Percentiles rank a stretch among this genome's conserved stretches.
Conservation (phyloP, 2,113 vertebrate genomes). For the Shinisaurus crocodilurus region DNA sequence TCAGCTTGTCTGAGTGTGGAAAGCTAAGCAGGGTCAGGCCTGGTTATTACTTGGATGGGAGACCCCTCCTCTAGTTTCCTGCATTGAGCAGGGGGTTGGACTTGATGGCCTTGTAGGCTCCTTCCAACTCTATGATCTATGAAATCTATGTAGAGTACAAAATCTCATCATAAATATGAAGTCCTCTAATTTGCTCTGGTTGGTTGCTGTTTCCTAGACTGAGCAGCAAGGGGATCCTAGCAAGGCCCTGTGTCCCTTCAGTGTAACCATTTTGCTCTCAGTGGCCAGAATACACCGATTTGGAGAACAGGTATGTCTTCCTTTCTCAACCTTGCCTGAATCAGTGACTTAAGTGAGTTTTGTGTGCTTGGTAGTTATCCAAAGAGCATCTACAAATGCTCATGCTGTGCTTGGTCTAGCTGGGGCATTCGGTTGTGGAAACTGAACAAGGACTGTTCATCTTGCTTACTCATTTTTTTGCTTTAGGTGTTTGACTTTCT, state of each 20-base stretch:
- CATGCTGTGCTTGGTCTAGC: conserved; percentile 5
- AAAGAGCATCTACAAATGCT: background rate
- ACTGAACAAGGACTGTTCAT: background rate
- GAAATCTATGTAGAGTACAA: too few species aligned
- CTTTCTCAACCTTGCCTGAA: background rate
- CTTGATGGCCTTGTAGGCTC: too few species aligned
- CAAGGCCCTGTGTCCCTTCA: conserved; percentile 88
- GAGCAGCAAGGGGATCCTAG: conserved; percentile 81
- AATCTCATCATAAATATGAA: conserved; percentile 1
- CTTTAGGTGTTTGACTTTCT: conserved; percentile 93
- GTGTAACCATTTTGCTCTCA: conserved; percentile 90
- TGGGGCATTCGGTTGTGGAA: background rate
- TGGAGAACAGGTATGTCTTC: conserved; percentile 87
- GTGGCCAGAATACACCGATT: conserved; percentile 91
- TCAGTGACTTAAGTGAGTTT: background rate
- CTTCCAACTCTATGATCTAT: too few species aligned
- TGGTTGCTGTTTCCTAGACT: conserved; percentile 62
- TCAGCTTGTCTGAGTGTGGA: too few species aligned
- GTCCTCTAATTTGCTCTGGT: conserved; percentile 24
- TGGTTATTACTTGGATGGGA: too few species aligned
- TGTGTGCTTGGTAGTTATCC: background rate
- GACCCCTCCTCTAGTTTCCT: too few species aligned
- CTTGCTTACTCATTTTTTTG: conserved; percentile 32
- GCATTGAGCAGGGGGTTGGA: too few species aligned
- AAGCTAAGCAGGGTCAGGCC: too few species aligned